Evolutionary conservation across 2,888 invertebrate genomes (phyloP).

Genomic region (Uropetala carovei): DNA sequence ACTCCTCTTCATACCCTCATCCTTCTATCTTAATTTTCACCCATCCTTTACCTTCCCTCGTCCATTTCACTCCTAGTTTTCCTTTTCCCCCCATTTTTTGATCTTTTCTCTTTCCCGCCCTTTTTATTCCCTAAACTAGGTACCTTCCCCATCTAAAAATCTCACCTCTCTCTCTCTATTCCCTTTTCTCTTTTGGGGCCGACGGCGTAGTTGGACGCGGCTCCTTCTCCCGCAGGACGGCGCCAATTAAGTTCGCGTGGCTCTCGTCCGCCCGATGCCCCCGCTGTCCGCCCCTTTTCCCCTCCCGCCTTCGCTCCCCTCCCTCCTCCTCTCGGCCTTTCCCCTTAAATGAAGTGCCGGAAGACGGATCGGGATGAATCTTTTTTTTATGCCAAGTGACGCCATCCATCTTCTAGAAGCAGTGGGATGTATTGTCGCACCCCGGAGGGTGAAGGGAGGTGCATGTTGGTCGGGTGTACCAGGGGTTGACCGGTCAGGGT

Average conservation of each 20-base stretch:
- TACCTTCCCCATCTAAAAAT: not conserved
- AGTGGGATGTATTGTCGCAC: slow-evolving; percentile 49
- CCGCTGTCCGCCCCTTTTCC: not conserved
- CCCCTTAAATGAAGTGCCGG: slow-evolving; percentile 53
- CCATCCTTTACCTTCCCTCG: not conserved
- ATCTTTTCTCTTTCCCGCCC: not conserved
- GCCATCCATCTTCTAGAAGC: slow-evolving; percentile 60
- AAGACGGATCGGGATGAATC: slow-evolving; percentile 57
- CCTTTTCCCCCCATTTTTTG: not conserved
- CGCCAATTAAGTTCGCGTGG: slow-evolving; percentile 65
- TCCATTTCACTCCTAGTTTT: not conserved
- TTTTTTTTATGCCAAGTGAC: slow-evolving; percentile 53
- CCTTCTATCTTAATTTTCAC: not conserved
- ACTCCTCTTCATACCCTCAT: not conserved
- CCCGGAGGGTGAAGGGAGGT: not conserved
- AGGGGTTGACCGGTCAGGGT: not conserved
- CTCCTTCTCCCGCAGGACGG: slow-evolving; percentile 51
- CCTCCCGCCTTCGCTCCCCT: not conserved
- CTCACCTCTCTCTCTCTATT: not conserved
- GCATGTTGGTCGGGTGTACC: not conserved
- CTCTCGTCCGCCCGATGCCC: not conserved
- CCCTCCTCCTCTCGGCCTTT: slow-evolving; percentile 8
- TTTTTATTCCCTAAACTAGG: no score
- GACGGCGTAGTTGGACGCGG: slow-evolving; percentile 40
- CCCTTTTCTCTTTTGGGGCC: not conserved